Evolutionary conservation across 2,797 vertebrate species (phyloP).

Genomic region (Bothrops alternatus): DNA sequence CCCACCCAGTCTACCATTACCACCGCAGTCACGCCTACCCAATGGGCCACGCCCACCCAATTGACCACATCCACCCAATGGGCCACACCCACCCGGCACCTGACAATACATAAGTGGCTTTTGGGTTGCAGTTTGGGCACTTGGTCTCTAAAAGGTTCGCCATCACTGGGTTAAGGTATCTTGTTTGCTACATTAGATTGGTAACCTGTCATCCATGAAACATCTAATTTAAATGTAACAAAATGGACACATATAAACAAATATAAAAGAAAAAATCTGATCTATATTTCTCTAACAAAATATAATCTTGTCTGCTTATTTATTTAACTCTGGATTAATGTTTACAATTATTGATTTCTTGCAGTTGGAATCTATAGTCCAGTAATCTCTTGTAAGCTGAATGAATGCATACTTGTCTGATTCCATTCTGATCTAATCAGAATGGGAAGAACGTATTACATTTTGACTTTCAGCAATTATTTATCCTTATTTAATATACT

Average conservation of each 20-base stretch:
- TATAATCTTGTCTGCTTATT: background rate
- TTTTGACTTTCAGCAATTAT: background rate
- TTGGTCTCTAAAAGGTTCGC: too few relatives aligned
- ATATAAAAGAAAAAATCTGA: background rate
- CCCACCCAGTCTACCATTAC: too few relatives aligned
- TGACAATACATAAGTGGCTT: too few relatives aligned
- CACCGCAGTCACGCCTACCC: too few relatives aligned
- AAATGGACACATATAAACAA: background rate
- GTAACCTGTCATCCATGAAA: background rate
- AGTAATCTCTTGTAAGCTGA: background rate
- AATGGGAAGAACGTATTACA: background rate
- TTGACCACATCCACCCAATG: too few relatives aligned
- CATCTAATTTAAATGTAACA: background rate
- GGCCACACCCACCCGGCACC: too few relatives aligned
- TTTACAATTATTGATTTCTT: background rate
- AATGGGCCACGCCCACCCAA: too few relatives aligned
- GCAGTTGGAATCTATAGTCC: background rate
- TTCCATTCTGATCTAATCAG: background rate
- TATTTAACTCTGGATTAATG: background rate
- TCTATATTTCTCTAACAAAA: background rate
- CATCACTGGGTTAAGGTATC: background rate
- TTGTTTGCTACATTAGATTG: background rate
- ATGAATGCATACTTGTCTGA: background rate
- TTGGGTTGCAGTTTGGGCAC: too few relatives aligned
- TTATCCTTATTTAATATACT: background rate